Evolutionary conservation across 2,888 invertebrate species (phyloP).

Genomic region (Rhabditoides inermis): DNA sequence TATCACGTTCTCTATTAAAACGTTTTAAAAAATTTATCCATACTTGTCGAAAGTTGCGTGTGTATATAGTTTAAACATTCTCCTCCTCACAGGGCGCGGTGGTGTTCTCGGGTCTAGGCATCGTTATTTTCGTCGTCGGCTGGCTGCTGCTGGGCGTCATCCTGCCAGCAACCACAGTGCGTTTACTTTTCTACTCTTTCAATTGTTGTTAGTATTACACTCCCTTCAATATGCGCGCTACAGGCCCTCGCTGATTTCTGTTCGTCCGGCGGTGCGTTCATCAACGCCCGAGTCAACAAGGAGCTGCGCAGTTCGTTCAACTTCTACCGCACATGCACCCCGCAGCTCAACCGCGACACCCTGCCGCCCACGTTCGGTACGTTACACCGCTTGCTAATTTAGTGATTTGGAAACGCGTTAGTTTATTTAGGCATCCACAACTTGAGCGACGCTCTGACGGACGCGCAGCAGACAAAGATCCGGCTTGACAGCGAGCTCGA

Average conservation of each 20-base stretch:
- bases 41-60: neutral
- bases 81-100: conserved; percentile 35
- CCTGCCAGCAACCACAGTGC: conserved; percentile 39
- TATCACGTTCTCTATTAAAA: neutral
- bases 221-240: neutral
- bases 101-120: conserved; percentile 45
- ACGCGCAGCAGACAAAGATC: conserved; percentile 27
- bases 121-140: conserved; percentile 45
- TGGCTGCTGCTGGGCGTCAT: conserved; percentile 40
- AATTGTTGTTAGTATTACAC: neutral
- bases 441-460: conserved; percentile 22
- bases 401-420: conserved; percentile 5
- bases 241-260: conserved; percentile 44
- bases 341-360: conserved; percentile 27
- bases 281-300: conserved; percentile 22
- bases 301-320: conserved; percentile 31
- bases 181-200: conserved; percentile 6
- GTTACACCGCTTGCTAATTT: neutral
- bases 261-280: conserved; percentile 30
- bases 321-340: conserved; percentile 36
- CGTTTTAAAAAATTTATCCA: neutral
- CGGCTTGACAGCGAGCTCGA: conserved; percentile 36
- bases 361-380: conserved; percentile 20
- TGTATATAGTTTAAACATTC: neutral
- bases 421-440: conserved; percentile 12